Conservation (phyloP, 2,113 vertebrate genomes). For the Percopsis transmontana region DNA sequence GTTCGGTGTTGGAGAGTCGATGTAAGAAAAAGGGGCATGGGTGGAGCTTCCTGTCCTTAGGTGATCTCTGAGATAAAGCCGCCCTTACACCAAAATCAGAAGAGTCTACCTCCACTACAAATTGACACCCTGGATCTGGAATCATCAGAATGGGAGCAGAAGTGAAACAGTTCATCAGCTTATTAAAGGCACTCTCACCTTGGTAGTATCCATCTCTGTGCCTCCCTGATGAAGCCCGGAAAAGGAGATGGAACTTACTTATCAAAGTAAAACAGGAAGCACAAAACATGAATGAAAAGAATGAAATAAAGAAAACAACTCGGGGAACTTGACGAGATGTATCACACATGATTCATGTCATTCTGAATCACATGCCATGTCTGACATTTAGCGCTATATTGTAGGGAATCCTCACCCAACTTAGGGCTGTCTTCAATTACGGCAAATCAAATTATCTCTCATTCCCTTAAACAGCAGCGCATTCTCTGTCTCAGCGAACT, state of each 20-base stretch:
- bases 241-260: too few species aligned
- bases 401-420: conserved; percentile 29
- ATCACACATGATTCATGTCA: too few species aligned
- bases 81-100: background rate
- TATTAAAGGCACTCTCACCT: background rate
- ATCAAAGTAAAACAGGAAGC: too few species aligned
- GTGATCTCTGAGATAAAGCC: background rate
- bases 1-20: background rate
- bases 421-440: too few species aligned
- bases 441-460: too few species aligned
- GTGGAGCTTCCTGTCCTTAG: background rate
- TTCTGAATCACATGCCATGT: conserved; percentile 14
- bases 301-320: too few species aligned
- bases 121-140: background rate
- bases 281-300: too few species aligned
- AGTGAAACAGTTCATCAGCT: background rate
- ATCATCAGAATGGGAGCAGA: background rate
- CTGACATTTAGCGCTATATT: conserved; percentile 37
- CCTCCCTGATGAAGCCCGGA: background rate
- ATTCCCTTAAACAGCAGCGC: too few species aligned
- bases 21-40: background rate
- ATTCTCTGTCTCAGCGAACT: too few species aligned
- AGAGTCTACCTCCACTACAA: background rate
- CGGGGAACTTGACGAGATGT: too few species aligned
- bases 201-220: background rate